A percentile compares a stretch with the other conserved stretches of the same genome.
Conservation (phyloP, 2,888 invertebrate genomes). For the Galerucella nymphaeae region DNA sequence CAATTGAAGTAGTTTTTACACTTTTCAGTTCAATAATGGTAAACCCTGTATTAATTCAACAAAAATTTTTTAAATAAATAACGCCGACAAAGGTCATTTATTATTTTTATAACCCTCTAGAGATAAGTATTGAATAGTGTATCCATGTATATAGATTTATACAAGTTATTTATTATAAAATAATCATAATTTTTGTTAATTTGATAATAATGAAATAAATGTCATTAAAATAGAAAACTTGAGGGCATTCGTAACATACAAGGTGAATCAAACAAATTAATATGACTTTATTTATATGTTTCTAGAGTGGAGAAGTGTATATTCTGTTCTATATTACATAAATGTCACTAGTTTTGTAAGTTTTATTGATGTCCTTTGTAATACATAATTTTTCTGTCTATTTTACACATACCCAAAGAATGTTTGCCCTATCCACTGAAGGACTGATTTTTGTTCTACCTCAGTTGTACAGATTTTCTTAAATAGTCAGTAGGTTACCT, state of each 20-base stretch:
- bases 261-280: neutral
- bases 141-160: conserved; percentile 6
- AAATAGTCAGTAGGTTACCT: conserved; percentile 60
- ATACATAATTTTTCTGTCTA: conserved; percentile 11
- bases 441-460: conserved; percentile 65
- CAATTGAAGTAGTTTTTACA: neutral
- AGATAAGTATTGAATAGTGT: conserved; percentile 6
- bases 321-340: no score
- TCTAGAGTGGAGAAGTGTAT: no score
- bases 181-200: conserved; percentile 17
- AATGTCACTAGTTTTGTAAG: neutral
- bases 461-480: conserved; percentile 60
- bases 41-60: neutral
- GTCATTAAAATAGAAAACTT: conserved; percentile 12
- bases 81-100: neutral
- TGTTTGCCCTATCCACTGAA: conserved; percentile 56
- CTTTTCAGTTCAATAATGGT: neutral
- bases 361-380: conserved; percentile 13
- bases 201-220: conserved; percentile 10
- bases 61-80: neutral
- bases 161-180: conserved; percentile 27
- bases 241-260: conserved; percentile 11
- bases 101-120: conserved; percentile 3
- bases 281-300: neutral
- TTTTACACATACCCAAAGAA: conserved; percentile 51